phyloP scores from a whole-genome alignment of 2,888 invertebrate genomes.

The Steinernema scapterisci region DNA sequence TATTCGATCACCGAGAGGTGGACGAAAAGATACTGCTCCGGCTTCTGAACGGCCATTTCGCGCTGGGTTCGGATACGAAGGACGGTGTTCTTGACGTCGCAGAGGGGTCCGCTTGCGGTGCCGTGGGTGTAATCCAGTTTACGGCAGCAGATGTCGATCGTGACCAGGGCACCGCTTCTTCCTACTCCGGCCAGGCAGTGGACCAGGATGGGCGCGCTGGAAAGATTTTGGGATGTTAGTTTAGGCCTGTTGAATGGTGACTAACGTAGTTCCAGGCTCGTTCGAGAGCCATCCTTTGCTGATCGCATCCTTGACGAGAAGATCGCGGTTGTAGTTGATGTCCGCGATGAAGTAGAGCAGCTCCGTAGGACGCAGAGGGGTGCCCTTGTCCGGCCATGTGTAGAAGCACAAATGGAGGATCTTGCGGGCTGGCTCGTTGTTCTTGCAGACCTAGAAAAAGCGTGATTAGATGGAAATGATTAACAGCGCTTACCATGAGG shows the following conservation, averaged over 20 bases:
- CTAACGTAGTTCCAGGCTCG: not conserved
- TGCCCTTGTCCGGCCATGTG: conserved; percentile 46
- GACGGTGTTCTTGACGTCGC: conserved; percentile 55
- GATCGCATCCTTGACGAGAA: conserved; percentile 42
- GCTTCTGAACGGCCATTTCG: conserved; percentile 52
- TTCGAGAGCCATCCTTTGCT: conserved; percentile 42
- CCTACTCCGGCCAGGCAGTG: conserved; percentile 56
- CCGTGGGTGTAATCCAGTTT: conserved; percentile 50
- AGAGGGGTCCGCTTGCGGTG: conserved; percentile 40
- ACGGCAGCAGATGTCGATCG: conserved; percentile 54
- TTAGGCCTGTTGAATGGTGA: too few species aligned
- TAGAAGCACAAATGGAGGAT: conserved; percentile 41
- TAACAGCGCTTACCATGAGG: conserved; percentile 35
- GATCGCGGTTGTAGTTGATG: conserved; percentile 49
- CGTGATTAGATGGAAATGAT: not conserved
- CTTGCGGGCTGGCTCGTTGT: conserved; percentile 39
- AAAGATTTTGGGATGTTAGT: not conserved
- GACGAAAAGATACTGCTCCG: conserved; percentile 51
- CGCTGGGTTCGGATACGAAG: conserved; percentile 53
- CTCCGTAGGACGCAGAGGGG: conserved; percentile 49
- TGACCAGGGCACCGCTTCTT: conserved; percentile 50
- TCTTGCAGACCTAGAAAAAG: conserved; percentile 33
- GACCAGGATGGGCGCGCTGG: conserved; percentile 53
- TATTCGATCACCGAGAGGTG: conserved; percentile 54
- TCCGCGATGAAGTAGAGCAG: conserved; percentile 50